phyloP scores from a whole-genome alignment of 2,888 invertebrate species.

The Lepetodrilus schrolli region DNA sequence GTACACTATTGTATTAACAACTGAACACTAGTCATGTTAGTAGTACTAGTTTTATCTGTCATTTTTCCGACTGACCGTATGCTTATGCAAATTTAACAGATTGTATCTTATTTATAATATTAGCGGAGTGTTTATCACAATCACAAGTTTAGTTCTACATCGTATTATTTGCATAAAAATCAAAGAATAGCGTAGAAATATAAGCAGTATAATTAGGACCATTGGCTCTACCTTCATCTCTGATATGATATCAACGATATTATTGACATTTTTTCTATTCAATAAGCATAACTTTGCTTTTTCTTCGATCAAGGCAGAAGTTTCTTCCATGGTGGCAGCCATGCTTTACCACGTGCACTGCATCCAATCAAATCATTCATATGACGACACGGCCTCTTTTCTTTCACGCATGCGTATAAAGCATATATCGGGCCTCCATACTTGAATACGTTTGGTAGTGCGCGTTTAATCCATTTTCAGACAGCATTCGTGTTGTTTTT shows the following conservation, averaged over 20 bases:
- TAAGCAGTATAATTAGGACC: too few species aligned
- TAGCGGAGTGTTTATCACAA: too few species aligned
- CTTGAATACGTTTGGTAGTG: constrained; percentile 24
- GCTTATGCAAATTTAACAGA: too few species aligned
- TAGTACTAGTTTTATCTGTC: too few species aligned
- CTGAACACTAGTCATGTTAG: too few species aligned
- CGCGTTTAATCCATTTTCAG: constrained; percentile 26
- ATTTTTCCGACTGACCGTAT: too few species aligned
- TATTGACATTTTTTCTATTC: constrained; percentile 59
- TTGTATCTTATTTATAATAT: too few species aligned
- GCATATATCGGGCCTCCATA: constrained; percentile 27
- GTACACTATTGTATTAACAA: too few species aligned
- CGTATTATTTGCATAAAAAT: too few species aligned
- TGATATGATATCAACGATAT: constrained; percentile 54
- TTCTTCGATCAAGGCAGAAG: constrained; percentile 46
- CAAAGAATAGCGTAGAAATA: too few species aligned
- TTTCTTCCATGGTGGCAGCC: background rate
- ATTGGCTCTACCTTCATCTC: constrained; percentile 44
- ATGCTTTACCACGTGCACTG: background rate
- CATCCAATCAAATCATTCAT: constrained; percentile 33
- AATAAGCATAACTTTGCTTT: constrained; percentile 52
- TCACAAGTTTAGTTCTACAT: too few species aligned
- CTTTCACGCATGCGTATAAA: constrained; percentile 24
- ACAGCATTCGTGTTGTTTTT: constrained; percentile 29
- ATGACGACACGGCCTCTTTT: constrained; percentile 6